Evolutionary conservation across 2,797 vertebrate genomes (phyloP).

Genomic region (Silurus lanzhouensis): DNA sequence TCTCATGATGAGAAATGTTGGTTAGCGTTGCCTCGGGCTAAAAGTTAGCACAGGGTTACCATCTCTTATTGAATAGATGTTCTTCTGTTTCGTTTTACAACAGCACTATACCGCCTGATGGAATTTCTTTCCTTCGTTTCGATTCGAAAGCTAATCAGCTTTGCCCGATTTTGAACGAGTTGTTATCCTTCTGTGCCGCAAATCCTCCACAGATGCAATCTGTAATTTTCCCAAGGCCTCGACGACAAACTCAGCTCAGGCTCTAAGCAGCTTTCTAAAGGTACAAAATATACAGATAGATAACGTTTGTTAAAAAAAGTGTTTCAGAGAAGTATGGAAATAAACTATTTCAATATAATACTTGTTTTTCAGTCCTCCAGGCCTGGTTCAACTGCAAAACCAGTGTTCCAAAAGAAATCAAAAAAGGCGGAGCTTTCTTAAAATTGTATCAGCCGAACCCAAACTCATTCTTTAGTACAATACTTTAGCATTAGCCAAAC

Average conservation of each 20-base stretch:
- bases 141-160: constrained; percentile 37
- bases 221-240: constrained; percentile 24
- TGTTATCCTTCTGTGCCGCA: constrained; percentile 30
- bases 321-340: too few species aligned
- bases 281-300: neutral
- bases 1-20: neutral
- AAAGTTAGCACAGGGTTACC: neutral
- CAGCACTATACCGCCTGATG: constrained; percentile 20
- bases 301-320: neutral
- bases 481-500: neutral
- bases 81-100: constrained; percentile 24
- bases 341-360: neutral
- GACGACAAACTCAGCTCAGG: neutral
- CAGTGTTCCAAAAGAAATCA: too few species aligned
- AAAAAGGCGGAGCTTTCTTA: neutral
- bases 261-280: constrained; percentile 5
- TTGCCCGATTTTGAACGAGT: constrained; percentile 13
- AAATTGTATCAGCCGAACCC: neutral
- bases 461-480: neutral
- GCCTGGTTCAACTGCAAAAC: neutral
- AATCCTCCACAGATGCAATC: constrained; percentile 30
- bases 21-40: neutral
- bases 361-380: neutral
- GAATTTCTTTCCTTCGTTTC: constrained; percentile 29
- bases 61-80: neutral